Percentiles rank a stretch among this genome's conserved stretches.
These are phyloP conservation scores for Nymphalis io DNA, from an alignment of 1,140 invertebrate genomes.

Conservation along the genomic window DNA sequence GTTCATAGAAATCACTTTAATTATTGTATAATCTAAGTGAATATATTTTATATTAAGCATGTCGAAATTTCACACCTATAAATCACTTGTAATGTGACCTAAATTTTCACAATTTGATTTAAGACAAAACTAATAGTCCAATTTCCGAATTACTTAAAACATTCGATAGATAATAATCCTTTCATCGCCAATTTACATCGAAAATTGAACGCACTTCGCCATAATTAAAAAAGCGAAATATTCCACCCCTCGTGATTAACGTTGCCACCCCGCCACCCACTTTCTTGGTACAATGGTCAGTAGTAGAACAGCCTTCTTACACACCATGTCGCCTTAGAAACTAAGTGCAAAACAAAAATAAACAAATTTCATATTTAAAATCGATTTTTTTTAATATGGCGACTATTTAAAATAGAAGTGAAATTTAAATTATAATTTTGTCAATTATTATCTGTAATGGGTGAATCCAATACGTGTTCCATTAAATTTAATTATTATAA, in stretches of 20 bases:
- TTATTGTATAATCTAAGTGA: too few relatives aligned
- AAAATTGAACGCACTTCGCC: slow-evolving; percentile 62
- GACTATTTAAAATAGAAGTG: slow-evolving; percentile 7
- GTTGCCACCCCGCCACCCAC: slow-evolving; percentile 41
- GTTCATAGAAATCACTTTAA: too few relatives aligned
- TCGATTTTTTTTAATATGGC: slow-evolving; percentile 14
- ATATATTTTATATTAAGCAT: not conserved
- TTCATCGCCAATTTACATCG: slow-evolving; percentile 51
- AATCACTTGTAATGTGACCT: not conserved
- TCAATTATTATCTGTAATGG: not conserved
- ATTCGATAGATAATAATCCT: slow-evolving; percentile 13
- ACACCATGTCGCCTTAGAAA: slow-evolving; percentile 72
- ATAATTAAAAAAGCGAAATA: slow-evolving; percentile 76
- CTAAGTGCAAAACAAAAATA: slow-evolving; percentile 76
- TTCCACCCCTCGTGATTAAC: slow-evolving; percentile 72
- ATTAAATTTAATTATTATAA: slow-evolving; percentile 10
- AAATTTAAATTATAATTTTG: not conserved
- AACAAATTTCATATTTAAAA: slow-evolving; percentile 48
- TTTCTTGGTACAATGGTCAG: slow-evolving; percentile 73
- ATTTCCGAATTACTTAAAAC: slow-evolving; percentile 18
- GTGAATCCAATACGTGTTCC: not conserved
- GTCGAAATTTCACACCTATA: not conserved
- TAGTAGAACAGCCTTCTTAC: slow-evolving; percentile 62
- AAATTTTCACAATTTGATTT: not conserved
- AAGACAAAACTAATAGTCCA: not conserved